Evolutionary conservation across 2,797 vertebrate genomes (phyloP).

Genomic region (Artibeus lituratus): DNA sequence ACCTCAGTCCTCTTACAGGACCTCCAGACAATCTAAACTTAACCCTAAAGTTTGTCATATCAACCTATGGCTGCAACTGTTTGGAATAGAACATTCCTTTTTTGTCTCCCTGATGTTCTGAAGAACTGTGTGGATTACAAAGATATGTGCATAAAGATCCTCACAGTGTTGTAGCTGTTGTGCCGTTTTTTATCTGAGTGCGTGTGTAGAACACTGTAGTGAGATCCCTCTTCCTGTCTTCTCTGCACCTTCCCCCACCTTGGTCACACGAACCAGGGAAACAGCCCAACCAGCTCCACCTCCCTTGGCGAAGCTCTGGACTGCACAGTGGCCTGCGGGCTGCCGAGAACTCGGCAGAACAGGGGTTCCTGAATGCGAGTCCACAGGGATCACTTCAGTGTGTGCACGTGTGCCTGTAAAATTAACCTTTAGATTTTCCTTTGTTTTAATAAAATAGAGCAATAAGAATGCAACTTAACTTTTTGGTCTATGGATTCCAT

Average conservation of each 20-base stretch:
- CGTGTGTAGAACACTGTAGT: neutral
- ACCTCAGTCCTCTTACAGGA: neutral
- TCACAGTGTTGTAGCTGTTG: neutral
- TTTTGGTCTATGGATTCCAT: neutral
- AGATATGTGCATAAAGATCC: conserved; percentile 59
- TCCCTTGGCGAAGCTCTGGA: neutral
- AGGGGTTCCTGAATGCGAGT: neutral
- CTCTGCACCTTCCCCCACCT: rapidly evolving
- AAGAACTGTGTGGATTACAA: conserved; percentile 50
- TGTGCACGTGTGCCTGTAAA: neutral
- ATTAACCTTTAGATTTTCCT: neutral
- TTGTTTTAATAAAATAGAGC: neutral
- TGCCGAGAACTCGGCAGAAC: neutral
- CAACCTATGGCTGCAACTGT: conserved; percentile 36
- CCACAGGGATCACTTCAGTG: neutral
- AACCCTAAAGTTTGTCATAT: conserved; percentile 18
- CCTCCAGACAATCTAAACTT: conserved; percentile 3
- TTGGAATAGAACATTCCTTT: conserved; percentile 35
- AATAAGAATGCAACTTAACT: neutral
- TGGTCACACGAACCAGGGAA: neutral
- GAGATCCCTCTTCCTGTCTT: no score
- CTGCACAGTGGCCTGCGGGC: neutral
- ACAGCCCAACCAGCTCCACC: neutral
- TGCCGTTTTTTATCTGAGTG: neutral
- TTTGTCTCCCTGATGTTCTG: conserved; percentile 4